A percentile compares a stretch with the other conserved stretches of the same genome.
Conservation (phyloP, 2,113 vertebrate genomes). For the Apteryx owenii region DNA sequence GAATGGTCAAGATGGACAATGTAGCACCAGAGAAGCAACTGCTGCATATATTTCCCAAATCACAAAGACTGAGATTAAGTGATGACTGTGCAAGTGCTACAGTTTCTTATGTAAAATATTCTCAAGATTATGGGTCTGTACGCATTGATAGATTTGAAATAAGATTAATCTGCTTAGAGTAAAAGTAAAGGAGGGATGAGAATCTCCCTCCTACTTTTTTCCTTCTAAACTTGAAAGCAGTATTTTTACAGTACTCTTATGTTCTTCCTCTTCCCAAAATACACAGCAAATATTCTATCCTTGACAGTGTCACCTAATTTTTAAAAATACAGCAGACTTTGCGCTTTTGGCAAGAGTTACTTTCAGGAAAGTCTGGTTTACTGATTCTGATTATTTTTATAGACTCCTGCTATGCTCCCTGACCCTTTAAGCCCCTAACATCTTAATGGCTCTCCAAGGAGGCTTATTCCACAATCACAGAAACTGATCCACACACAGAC, state of each 20-base stretch:
- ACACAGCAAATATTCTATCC: background rate
- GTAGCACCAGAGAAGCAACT: background rate
- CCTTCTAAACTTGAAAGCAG: background rate
- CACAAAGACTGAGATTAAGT: background rate
- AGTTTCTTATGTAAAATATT: background rate
- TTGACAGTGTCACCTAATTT: background rate
- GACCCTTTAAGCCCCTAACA: background rate
- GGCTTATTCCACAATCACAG: background rate
- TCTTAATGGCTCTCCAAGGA: background rate
- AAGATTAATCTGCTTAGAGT: background rate
- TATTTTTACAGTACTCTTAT: background rate
- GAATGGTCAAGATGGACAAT: background rate
- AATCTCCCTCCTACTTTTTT: constrained; percentile 4
- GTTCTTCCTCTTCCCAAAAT: background rate
- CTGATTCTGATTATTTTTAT: background rate
- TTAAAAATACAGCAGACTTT: background rate
- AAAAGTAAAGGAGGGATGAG: constrained; percentile 13
- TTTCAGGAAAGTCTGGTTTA: background rate
- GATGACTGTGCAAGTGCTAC: background rate
- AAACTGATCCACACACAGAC: background rate
- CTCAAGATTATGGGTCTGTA: background rate
- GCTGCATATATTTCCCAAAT: background rate
- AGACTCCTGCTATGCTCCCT: background rate
- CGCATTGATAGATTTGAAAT: constrained; percentile 8
- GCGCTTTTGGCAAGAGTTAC: background rate